Evolutionary conservation across 2,888 invertebrate species (phyloP), one percentile per base, ranked within the genome.

Genomic region (Polyommatus iphigenia): DNA sequence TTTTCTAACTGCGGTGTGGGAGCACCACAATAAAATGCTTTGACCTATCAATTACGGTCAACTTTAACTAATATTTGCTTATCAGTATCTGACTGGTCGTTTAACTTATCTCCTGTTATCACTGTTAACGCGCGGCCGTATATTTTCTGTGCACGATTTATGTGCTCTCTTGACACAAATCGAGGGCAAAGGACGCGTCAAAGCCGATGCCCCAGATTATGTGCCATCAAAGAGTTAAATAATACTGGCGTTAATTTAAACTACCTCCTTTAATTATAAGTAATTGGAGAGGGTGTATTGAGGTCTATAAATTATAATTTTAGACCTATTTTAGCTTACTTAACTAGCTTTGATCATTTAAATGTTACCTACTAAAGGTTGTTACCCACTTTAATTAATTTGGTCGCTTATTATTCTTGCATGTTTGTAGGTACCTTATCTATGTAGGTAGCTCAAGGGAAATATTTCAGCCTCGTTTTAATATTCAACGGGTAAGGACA

Each of bases 101-200:
- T 67, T 13, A 15, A 67, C 29, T 29, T 67, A 67, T 67, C 67
- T 67, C 5, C 29, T 32, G 20, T 67, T 67, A 67, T 67, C 67
- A 15, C 29, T 18, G 67, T 67, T 67, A 67, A 67, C 67, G 67
- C 67, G 67, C 29, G 29, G 29, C 29, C 3, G 15, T 67, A 67
- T 18, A 32, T 67, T 67, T 67, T 32, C 67, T 7, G 18, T 24
- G 50, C 75, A 50, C 50, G 75, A 75, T 75, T 75, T 50, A 75
- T 75, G 75, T 75, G 75, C 75, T 75, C 75, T 75, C 75, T 75
- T 54, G 75, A 75, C 75, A 75, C 50, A 29, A 75, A 75, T 54
- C 54, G 75, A 29, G 75, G 75, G 24, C 75, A 75, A 75, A 75
- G 75, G 75, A 50, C 75, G 75, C 50, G 29, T 73, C 20, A 50